A percentile compares a stretch with the other conserved stretches of the same genome.
These are phyloP conservation scores for Pseudococcus viburni DNA, from an alignment of 2,888 invertebrate species.

Conservation along the genomic window DNA sequence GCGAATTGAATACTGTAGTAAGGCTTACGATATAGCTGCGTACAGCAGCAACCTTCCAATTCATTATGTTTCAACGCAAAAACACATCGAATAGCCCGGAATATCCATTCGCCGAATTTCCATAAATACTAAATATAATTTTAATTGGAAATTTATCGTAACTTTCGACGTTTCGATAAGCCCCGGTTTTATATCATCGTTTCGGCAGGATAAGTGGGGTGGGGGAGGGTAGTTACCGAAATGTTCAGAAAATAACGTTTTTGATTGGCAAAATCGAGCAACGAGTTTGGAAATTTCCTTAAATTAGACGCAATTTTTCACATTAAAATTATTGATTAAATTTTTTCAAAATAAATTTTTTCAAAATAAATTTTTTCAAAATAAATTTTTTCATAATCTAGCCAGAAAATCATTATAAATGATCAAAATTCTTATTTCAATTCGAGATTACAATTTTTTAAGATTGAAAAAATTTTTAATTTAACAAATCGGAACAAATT, in stretches of 20 bases:
- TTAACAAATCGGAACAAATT: too few species aligned
- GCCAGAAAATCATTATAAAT: too few species aligned
- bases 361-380: too few species aligned
- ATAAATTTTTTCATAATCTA: too few species aligned
- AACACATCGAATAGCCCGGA: neutral
- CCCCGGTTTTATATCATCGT: neutral
- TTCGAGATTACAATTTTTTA: too few species aligned
- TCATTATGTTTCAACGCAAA: neutral
- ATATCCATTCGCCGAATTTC: conserved; percentile 2
- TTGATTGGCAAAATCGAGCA: neutral
- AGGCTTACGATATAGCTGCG: neutral
- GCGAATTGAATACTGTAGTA: neutral
- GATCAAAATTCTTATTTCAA: too few species aligned
- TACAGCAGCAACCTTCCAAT: neutral
- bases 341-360: too few species aligned
- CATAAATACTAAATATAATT: neutral
- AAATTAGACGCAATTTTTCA: too few species aligned
- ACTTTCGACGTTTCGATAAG: conserved; percentile 6
- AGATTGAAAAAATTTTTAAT: too few species aligned
- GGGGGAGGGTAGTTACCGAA: neutral
- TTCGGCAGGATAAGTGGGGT: neutral
- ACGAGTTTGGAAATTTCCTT: neutral
- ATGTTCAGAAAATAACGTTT: neutral
- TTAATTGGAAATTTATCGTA: neutral
- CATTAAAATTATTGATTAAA: too few species aligned